Percentiles rank a stretch among this genome's conserved stretches.
Conservation (phyloP, 64 coral and sea anemone genomes). For the Acropora yongei region DNA sequence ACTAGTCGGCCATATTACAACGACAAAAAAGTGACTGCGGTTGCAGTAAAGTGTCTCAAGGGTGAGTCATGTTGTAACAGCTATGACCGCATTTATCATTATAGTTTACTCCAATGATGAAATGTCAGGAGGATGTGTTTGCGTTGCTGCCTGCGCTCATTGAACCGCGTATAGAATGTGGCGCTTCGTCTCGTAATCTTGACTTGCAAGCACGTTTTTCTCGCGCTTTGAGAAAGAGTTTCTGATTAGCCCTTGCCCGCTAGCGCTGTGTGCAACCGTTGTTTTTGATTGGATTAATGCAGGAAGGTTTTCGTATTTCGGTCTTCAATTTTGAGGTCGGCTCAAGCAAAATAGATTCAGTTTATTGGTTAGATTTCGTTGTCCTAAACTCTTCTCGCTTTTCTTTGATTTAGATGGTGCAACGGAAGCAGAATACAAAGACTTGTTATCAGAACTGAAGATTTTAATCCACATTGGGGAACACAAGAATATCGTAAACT, state of each 20-base stretch:
- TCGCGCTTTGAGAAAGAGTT: too few species aligned
- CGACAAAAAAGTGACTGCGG: conserved; percentile 66
- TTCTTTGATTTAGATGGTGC: conserved; percentile 62
- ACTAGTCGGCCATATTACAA: conserved; percentile 74
- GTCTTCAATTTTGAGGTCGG: too few species aligned
- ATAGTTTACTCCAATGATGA: not conserved
- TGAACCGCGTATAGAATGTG: too few species aligned
- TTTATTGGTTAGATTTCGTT: not conserved
- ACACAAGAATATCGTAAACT: conserved; percentile 97
- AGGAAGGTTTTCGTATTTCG: too few species aligned
- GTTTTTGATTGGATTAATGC: too few species aligned
- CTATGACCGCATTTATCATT: not conserved
- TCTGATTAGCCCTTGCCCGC: too few species aligned
- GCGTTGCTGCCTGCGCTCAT: too few species aligned
- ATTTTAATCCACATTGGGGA: conserved; percentile 98
- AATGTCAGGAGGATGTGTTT: too few species aligned
- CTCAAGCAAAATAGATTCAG: not conserved
- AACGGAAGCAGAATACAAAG: conserved; percentile 82
- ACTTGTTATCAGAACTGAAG: conserved; percentile 92
- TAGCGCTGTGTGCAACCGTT: too few species aligned
- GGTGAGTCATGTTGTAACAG: conserved; percentile 15
- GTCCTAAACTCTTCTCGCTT: not conserved
- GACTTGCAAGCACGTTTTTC: too few species aligned
- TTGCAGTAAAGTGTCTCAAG: conserved; percentile 74
- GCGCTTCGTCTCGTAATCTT: too few species aligned